Evolutionary conservation across 2,888 invertebrate species (phyloP), one percentile per base, ranked within the genome.

Genomic region (Germaria angustata): DNA sequence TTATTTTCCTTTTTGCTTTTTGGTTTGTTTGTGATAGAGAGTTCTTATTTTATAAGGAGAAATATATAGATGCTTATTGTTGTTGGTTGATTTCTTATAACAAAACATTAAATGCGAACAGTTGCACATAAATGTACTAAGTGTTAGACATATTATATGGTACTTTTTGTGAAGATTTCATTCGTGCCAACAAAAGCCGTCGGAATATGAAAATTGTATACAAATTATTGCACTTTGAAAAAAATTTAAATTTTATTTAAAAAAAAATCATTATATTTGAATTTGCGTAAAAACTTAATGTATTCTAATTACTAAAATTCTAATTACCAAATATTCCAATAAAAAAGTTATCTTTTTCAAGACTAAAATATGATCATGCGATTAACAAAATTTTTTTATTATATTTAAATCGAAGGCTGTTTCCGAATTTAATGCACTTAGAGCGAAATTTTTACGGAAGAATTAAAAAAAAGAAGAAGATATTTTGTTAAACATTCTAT

Each of bases 121-220:
- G 81, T 77, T 81, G 81, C 75, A 79, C 44, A 59, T 28, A 34
- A 81, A 79, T 53, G 82, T 75, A 79, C 17, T 75, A 17, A 22
- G 1, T 11, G 51, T 13, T 39, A 20, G 6, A 13, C 49, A 57
- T 32, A 32, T 39, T 72, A 53, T 49, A 36, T 55, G 55, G 65
- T 84, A 69, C 73, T 73, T 69, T 61, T 49, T 65, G 20, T 28
- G 15, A 49, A 57, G 20, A 75, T 34, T 53, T 20, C 44, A 65
- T 22, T 65, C 32, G 53, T 36, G 17, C 55, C 49, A 44, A 34
- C 34, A 79, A 77, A 82, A 53, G 82, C 77, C 82, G 82, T 28
- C 80, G 80, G 68, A 46, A 41, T 7, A 8, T 55, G 20, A 13
- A 51, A 1, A 15, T 41, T 15, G 24, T 24, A 17, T 34, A 5